Conservation (phyloP, 2,888 invertebrate species). For the Meganola albula region DNA sequence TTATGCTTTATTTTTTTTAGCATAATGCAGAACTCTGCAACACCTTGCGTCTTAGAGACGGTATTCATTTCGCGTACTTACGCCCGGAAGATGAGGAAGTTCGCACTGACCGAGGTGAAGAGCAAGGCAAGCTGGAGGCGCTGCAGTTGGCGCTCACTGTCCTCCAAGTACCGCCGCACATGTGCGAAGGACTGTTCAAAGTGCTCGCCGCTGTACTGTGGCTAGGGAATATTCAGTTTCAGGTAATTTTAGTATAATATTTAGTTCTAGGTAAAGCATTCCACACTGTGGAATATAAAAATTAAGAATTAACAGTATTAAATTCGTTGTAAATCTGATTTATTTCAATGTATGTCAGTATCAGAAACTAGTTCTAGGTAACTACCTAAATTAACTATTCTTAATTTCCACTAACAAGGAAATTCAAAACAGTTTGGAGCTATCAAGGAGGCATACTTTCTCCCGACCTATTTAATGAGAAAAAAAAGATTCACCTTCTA, state of each 20-base stretch:
- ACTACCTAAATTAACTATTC: too few relatives aligned
- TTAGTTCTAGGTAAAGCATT: too few relatives aligned
- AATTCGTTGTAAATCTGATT: too few relatives aligned
- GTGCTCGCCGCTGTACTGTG: slow-evolving; percentile 92
- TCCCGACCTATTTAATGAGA: too few relatives aligned
- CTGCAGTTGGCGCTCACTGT: slow-evolving; percentile 92
- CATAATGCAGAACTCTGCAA: slow-evolving; percentile 86
- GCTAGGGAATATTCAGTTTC: slow-evolving; percentile 92
- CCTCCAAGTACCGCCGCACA: slow-evolving; percentile 88
- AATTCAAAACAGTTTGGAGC: too few relatives aligned
- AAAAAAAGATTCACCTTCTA: too few relatives aligned
- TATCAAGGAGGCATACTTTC: too few relatives aligned
- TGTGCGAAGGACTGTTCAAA: slow-evolving; percentile 93
- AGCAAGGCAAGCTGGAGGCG: slow-evolving; percentile 84
- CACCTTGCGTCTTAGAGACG: slow-evolving; percentile 84
- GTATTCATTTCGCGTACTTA: slow-evolving; percentile 88
- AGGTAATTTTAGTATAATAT: slow-evolving; percentile 73
- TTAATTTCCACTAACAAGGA: too few relatives aligned
- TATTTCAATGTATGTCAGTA: too few relatives aligned
- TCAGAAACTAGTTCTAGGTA: too few relatives aligned
- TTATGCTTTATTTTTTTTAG: slow-evolving; percentile 37
- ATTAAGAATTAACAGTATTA: too few relatives aligned
- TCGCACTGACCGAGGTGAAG: slow-evolving; percentile 49
- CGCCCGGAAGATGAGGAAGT: slow-evolving; percentile 85
- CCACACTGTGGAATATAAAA: too few relatives aligned